A percentile compares a stretch with the other conserved stretches of the same genome.
phyloP scores from a whole-genome alignment of 2,888 invertebrate species.

The Ophraella communa region DNA sequence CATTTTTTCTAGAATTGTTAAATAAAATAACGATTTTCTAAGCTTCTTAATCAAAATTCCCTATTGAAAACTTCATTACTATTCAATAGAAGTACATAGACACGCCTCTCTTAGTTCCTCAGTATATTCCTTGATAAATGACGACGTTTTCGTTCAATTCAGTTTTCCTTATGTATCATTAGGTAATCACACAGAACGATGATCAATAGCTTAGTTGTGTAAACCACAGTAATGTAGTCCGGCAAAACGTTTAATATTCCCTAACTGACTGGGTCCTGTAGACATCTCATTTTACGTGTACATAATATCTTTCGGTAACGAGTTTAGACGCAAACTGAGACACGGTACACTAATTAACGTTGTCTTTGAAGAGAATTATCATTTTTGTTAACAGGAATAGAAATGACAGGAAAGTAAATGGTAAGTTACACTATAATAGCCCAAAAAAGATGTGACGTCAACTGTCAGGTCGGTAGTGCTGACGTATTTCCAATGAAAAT shows the following conservation, averaged over 20 bases:
- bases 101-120: slow-evolving; percentile 19
- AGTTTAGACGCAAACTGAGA: neutral
- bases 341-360: too few species aligned
- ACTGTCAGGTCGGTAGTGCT: too few species aligned
- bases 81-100: slow-evolving; percentile 16
- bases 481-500: too few species aligned
- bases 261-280: neutral
- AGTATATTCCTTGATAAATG: slow-evolving; percentile 15
- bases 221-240: slow-evolving; percentile 25
- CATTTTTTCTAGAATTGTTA: too few species aligned
- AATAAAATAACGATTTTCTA: too few species aligned
- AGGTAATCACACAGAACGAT: slow-evolving; percentile 31
- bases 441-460: too few species aligned
- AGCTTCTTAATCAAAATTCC: neutral
- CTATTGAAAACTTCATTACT: slow-evolving; percentile 1
- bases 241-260: slow-evolving; percentile 19
- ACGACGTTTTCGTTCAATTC: slow-evolving; percentile 7
- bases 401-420: too few species aligned
- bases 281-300: slow-evolving; percentile 6
- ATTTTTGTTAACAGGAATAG: too few species aligned
- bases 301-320: slow-evolving; percentile 5
- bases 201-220: slow-evolving; percentile 31
- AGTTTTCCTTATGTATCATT: slow-evolving; percentile 35
- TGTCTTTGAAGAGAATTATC: too few species aligned
- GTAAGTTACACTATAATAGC: too few species aligned